Conservation (phyloP, 2,797 vertebrate species). For the Anas acuta region DNA sequence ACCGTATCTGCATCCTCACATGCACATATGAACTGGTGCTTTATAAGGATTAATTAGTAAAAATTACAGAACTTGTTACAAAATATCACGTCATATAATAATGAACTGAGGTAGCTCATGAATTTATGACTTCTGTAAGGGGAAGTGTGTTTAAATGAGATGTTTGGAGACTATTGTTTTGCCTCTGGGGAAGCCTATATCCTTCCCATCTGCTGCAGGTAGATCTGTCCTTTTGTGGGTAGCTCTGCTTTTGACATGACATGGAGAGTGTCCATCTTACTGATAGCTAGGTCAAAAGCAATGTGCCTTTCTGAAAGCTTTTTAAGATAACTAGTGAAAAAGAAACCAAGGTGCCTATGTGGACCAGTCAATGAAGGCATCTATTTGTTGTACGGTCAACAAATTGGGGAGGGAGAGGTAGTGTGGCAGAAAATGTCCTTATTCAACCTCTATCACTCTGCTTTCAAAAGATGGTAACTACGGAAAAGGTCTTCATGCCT, state of each 20-base stretch:
- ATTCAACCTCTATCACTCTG: neutral
- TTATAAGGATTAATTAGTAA: neutral
- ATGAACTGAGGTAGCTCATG: neutral
- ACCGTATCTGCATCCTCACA: neutral
- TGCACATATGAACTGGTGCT: neutral
- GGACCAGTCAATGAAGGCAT: neutral
- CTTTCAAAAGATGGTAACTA: neutral
- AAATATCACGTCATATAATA: neutral
- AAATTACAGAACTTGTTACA: neutral
- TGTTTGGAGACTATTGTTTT: neutral
- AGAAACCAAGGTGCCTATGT: neutral
- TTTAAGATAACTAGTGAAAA: neutral
- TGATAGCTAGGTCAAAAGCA: neutral
- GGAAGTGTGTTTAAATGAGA: neutral
- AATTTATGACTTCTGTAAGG: neutral
- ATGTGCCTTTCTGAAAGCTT: neutral
- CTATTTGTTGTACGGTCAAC: neutral
- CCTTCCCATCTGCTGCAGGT: neutral
- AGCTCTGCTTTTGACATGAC: neutral
- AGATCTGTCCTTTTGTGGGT: neutral
- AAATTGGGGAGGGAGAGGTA: neutral
- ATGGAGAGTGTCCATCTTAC: neutral
- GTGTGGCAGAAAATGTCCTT: neutral
- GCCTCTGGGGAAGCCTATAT: neutral
- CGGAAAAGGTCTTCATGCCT: neutral